These are phyloP conservation scores for Luehdorfia chinensis DNA, from an alignment of 1,140 invertebrate species.

Conservation along the genomic window DNA sequence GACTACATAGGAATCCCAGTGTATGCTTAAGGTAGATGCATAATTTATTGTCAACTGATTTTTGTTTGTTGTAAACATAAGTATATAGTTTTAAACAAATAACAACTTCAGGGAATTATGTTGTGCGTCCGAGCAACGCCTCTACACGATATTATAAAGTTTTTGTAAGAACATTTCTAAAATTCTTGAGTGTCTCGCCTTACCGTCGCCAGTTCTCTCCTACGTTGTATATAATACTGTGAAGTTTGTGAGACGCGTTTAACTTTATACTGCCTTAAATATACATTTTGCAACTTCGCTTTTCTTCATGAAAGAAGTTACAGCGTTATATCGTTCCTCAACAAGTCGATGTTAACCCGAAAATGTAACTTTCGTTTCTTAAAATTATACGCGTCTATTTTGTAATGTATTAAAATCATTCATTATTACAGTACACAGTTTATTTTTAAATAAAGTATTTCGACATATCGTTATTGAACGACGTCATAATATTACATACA, in stretches of 20 bases:
- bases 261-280: slow-evolving; percentile 64
- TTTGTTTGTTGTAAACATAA: no score
- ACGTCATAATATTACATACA: no score
- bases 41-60: no score
- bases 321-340: slow-evolving; percentile 42
- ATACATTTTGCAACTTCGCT: slow-evolving; percentile 62
- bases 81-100: slow-evolving; percentile 42
- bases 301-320: slow-evolving; percentile 50
- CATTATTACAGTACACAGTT: no score
- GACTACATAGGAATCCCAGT: no score
- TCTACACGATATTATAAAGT: slow-evolving; percentile 52
- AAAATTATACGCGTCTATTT: no score
- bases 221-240: slow-evolving; percentile 44
- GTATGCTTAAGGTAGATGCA: no score
- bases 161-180: slow-evolving; percentile 61
- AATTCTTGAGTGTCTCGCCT: slow-evolving; percentile 60
- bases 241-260: slow-evolving; percentile 46
- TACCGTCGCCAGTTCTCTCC: slow-evolving; percentile 34
- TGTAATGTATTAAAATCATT: no score
- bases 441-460: not conserved
- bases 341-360: slow-evolving; percentile 46
- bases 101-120: slow-evolving; percentile 61
- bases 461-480: no score
- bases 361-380: not conserved
- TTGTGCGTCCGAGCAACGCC: slow-evolving; percentile 40